phyloP scores from a whole-genome alignment of 2,888 invertebrate genomes.

The Alloscopus bannaensis region DNA sequence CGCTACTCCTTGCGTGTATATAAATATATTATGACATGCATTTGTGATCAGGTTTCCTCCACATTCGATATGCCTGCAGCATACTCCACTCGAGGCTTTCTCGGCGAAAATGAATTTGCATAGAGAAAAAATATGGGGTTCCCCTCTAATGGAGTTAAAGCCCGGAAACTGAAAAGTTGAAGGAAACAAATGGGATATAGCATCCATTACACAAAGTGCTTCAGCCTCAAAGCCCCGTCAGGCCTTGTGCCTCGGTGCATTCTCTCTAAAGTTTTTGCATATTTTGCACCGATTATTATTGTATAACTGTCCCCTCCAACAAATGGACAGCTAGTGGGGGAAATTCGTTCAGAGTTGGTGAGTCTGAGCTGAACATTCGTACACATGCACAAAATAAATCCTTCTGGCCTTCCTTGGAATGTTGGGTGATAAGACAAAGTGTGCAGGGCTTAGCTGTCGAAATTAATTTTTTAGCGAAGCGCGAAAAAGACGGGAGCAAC shows the following conservation, averaged over 20 bases:
- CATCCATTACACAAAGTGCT: too few relatives aligned
- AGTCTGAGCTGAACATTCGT: not conserved
- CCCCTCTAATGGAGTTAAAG: too few relatives aligned
- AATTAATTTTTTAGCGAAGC: conserved; percentile 21
- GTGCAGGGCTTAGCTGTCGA: conserved; percentile 18
- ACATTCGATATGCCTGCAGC: too few relatives aligned
- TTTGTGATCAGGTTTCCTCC: too few relatives aligned
- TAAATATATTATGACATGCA: not conserved
- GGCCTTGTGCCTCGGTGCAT: too few relatives aligned
- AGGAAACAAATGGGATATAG: too few relatives aligned
- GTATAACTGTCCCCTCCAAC: not conserved
- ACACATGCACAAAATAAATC: not conserved
- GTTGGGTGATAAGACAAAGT: conserved; percentile 20
- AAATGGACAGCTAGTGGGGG: not conserved
- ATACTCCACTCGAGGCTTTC: too few relatives aligned
- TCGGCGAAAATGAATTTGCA: too few relatives aligned
- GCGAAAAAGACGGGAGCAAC: not conserved
- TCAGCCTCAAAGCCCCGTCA: too few relatives aligned
- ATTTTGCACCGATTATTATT: not conserved
- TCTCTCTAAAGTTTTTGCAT: too few relatives aligned
- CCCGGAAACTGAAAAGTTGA: too few relatives aligned
- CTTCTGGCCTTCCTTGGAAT: conserved; percentile 25
- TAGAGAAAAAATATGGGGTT: too few relatives aligned
- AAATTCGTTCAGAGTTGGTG: not conserved
- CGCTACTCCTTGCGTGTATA: not conserved